These are phyloP conservation scores for Bos javanicus DNA, from an alignment of 2,113 vertebrate species.

Conservation along the genomic window DNA sequence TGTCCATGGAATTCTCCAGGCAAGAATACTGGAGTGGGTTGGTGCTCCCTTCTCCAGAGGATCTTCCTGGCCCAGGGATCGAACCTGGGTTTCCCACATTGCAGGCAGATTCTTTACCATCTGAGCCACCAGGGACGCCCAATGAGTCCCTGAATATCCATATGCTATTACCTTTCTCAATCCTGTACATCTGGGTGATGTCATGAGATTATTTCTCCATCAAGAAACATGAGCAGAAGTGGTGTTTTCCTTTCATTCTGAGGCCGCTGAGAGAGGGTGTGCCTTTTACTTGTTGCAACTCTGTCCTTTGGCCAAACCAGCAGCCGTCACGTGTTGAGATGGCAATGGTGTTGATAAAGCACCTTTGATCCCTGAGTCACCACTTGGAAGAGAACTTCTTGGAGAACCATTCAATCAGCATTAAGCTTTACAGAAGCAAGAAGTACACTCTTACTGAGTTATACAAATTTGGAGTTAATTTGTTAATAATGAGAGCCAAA, in stretches of 20 bases:
- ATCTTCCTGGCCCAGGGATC: neutral
- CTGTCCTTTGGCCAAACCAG: neutral
- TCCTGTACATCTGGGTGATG: neutral
- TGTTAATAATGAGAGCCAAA: neutral
- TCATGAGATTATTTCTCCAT: neutral
- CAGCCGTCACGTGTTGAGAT: neutral
- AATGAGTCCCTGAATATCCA: neutral
- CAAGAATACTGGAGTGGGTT: neutral
- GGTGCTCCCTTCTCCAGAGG: neutral
- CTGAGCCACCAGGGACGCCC: neutral
- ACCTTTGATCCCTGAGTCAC: neutral
- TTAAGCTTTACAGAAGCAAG: neutral
- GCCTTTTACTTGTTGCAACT: neutral
- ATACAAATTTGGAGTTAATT: neutral
- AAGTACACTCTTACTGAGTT: neutral
- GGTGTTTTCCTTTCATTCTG: neutral
- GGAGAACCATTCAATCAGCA: neutral
- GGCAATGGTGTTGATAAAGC: neutral
- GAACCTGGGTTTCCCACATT: neutral
- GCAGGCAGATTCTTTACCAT: neutral
- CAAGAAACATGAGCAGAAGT: neutral
- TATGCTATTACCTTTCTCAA: neutral
- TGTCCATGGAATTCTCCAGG: neutral
- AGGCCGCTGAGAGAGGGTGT: neutral
- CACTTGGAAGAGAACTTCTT: neutral